Evolutionary conservation across 2,113 vertebrate genomes (phyloP), one percentile per base, ranked within the genome.

Genomic region (Dipodomys spectabilis): DNA sequence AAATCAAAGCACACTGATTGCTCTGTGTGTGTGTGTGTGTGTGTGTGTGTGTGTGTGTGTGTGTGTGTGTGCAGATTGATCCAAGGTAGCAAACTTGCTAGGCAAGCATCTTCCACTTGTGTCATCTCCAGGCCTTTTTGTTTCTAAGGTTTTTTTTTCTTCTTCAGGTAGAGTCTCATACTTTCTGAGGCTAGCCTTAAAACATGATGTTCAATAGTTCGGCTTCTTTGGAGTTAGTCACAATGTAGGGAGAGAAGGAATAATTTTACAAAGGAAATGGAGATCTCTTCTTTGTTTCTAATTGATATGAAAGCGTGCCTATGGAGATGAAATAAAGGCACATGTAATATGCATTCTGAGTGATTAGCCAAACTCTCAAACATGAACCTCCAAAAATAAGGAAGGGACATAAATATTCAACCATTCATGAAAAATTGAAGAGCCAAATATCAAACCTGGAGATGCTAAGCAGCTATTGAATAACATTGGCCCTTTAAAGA

Each of bases 321-420:
- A 23, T 2, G 12, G 1, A 74, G 11, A 78, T 8, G 13, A 79
- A 69, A 49, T 5, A 4, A 20, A 78, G 8, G 0, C 23, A 2
- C 6, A 7, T 2, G 0, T 35, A n/a, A 4, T 44, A 4, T 62
- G 4, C 44, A 22, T 1, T 0, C 2, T 30, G 45, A 71, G 30
- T 13, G 44, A 3, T 45, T 39, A 5, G 27, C 10, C 28, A 45
- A 77, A 27, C 1, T 75, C 12, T 28, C 44, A 72, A 45, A 82
- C n/a, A 23, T 1, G 7, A 19, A 22, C 13, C 25, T 82, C 16
- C 39, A 39, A 39, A 39, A 39, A 39, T 39, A 39, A 39, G 39
- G 39, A 39, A 39, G 39, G 39, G 88, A 77, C 62, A 62, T n/a
- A 84, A 16, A n/a, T 49, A 74, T 68, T 62, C n/a, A 32, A 23